Percentiles rank a stretch among this genome's conserved stretches.
Evolutionary conservation across 1,140 invertebrate genomes (phyloP).

Genomic region (Papilio helenus): DNA sequence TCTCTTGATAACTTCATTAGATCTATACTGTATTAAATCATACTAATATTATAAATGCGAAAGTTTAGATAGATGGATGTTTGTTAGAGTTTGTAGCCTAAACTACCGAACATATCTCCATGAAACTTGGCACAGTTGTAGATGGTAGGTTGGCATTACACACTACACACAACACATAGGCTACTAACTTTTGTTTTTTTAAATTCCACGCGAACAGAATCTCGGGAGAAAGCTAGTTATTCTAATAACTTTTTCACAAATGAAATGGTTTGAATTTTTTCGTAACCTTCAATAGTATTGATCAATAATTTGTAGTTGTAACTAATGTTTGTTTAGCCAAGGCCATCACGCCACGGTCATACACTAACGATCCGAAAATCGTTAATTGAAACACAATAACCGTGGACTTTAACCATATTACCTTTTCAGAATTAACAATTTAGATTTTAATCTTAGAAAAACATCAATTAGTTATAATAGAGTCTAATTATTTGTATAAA

Average conservation of each 20-base stretch:
- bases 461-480: neutral
- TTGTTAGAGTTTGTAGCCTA: no score
- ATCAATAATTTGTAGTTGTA: neutral
- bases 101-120: no score
- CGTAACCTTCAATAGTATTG: neutral
- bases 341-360: conserved; percentile 1
- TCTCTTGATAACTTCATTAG: neutral
- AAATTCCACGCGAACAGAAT: no score
- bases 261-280: no score
- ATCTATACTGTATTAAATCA: neutral
- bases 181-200: no score
- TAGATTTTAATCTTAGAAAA: neutral
- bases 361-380: conserved; percentile 27
- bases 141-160: no score
- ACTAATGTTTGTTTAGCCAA: neutral
- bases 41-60: neutral
- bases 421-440: neutral
- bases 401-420: neutral
- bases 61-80: no score
- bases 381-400: conserved; percentile 30
- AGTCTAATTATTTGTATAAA: no score
- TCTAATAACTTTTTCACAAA: no score
- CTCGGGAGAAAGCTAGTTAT: no score
- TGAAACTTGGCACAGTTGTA: no score
- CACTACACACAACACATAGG: no score